A percentile compares a stretch with the other conserved stretches of the same genome.
Evolutionary conservation across 1,140 invertebrate species (phyloP).

Genomic region (Muscidifurax raptorellus): DNA sequence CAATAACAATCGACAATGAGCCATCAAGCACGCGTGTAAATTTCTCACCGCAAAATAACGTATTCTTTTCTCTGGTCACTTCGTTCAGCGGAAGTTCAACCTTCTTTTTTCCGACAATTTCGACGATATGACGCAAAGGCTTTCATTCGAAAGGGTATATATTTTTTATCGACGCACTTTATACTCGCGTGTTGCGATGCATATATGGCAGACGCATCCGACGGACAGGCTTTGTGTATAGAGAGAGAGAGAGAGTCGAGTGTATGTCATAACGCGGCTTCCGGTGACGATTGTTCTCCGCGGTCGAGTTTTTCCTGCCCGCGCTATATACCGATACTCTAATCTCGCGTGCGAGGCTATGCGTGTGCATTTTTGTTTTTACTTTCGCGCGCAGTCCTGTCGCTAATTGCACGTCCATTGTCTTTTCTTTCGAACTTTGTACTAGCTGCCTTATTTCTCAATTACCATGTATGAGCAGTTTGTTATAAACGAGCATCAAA

Average conservation of each 20-base stretch:
- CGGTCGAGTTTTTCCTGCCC: neutral
- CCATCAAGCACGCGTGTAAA: neutral
- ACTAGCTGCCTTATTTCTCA: neutral
- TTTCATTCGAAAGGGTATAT: neutral
- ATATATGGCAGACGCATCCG: neutral
- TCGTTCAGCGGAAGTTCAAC: neutral
- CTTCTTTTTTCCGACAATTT: neutral
- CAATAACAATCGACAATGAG: constrained; percentile 26
- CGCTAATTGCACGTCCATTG: neutral
- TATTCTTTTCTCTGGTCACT: neutral
- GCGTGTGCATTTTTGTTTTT: neutral
- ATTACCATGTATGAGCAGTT: neutral
- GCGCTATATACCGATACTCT: neutral
- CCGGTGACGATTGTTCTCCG: constrained; percentile 25
- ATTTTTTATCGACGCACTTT: neutral
- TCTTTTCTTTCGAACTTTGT: neutral
- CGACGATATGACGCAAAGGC: constrained; percentile 9
- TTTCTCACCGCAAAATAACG: neutral
- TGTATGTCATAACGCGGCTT: constrained; percentile 27
- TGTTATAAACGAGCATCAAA: no score
- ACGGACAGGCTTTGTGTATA: neutral
- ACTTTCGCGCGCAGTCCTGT: neutral
- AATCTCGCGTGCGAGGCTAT: neutral
- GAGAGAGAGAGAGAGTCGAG: neutral
- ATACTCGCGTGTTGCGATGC: neutral